phyloP scores from a whole-genome alignment of 2,888 invertebrate genomes.

The Caenorhabditis uteleia region DNA sequence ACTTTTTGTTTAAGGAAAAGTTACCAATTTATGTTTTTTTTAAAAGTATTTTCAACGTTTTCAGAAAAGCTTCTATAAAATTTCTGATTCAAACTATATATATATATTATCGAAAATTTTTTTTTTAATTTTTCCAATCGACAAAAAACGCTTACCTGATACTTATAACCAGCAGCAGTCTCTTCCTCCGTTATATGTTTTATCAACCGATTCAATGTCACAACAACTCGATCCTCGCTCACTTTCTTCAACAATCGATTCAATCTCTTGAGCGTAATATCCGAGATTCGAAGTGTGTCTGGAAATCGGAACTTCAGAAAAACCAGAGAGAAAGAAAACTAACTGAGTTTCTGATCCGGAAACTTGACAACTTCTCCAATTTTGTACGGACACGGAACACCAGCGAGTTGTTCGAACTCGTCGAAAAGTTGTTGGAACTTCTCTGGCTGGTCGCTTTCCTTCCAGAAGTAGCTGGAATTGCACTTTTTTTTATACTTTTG shows the following conservation, averaged over 20 bases:
- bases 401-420: slow-evolving; percentile 48
- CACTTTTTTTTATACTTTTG: background rate
- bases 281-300: slow-evolving; percentile 64
- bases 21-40: too few relatives aligned
- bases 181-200: slow-evolving; percentile 51
- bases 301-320: slow-evolving; percentile 1
- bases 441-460: slow-evolving; percentile 43
- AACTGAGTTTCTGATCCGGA: slow-evolving; percentile 58
- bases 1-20: too few relatives aligned
- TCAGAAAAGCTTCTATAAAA: too few relatives aligned
- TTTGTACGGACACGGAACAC: slow-evolving; percentile 59
- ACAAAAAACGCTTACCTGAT: slow-evolving; percentile 40
- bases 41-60: too few relatives aligned
- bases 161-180: slow-evolving; percentile 55
- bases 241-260: slow-evolving; percentile 39
- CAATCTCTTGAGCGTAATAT: slow-evolving; percentile 57
- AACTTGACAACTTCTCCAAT: slow-evolving; percentile 65
- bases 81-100: too few relatives aligned
- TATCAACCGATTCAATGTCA: slow-evolving; percentile 51
- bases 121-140: too few relatives aligned
- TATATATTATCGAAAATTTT: too few relatives aligned
- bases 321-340: slow-evolving; percentile 16
- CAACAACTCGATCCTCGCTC: slow-evolving; percentile 43
- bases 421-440: slow-evolving; percentile 40
- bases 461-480: slow-evolving; percentile 58